Evolutionary conservation across 2,113 vertebrate species (phyloP), one percentile per base, ranked within the genome.

Genomic region (Salvator merianae): DNA sequence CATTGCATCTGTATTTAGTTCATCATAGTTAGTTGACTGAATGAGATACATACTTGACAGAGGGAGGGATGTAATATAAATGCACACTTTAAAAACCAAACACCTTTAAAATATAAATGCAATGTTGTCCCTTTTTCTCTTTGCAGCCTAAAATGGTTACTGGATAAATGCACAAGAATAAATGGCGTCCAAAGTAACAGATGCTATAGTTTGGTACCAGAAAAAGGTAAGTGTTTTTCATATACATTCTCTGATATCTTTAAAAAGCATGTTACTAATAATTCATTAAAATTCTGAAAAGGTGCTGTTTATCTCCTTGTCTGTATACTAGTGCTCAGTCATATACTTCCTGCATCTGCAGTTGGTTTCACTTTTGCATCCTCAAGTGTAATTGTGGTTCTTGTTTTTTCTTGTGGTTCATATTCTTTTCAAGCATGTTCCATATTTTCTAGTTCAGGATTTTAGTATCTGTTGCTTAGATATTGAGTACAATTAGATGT

Each of bases 181-280:
- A 98, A 99, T 99, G 99, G 99, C 98, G 96, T 99, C 98, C 96
- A 99, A 97, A 97, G 98, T 99, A 91, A 98, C 98, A 95, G 98
- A 99, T 98, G 98, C 99, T 93, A 99, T 99, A 96, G 97, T 99
- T 93, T 99, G 98, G 98, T 99, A 99, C 97, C 99, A 99, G 96
- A 99, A 99, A 94, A 99, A 99, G 98, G 99, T 99, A 97, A 98
- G 68, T 26, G 28, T 86, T 89, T 79, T 89, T 82, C 89, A 4
- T 50, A 92, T 87, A 77, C 84, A 92, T 63, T 85, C 81, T 84
- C 16, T 22, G 86, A 71, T 32, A 22, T 16, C 20, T 47, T n/a
- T 34, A 18, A 34, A 66, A 78, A 50, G 32, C 22, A 38, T 43
- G 38, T 36, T 74, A 20, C 43, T 30, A 26, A 2, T 38, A 36